These are phyloP conservation scores for Rhyacophila brunnea DNA, from an alignment of 1,140 invertebrate genomes.

Conservation along the genomic window DNA sequence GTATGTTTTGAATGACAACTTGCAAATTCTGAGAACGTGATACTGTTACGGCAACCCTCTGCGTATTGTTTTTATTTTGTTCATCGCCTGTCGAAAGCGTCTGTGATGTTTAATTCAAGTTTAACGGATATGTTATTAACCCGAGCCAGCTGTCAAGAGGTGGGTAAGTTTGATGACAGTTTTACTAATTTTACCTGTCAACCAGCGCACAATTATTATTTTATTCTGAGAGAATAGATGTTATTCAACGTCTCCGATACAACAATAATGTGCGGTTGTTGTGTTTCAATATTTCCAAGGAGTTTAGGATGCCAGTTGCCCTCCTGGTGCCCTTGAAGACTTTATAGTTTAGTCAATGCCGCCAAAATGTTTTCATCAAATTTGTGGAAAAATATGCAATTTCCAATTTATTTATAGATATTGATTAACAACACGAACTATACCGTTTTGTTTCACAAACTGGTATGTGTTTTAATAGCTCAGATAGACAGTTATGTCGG, in stretches of 20 bases:
- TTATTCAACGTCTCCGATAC: too few species aligned
- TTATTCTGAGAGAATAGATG: too few species aligned
- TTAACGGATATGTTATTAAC: conserved; percentile 41
- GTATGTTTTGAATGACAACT: neutral
- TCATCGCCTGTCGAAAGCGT: conserved; percentile 4
- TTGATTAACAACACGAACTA: neutral
- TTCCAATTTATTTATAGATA: neutral
- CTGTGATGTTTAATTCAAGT: conserved; percentile 19
- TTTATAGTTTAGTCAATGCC: too few species aligned
- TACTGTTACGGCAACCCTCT: neutral
- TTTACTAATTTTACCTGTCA: conserved; percentile 22
- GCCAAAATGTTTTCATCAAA: neutral
- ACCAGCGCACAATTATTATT: neutral
- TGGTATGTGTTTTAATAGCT: neutral
- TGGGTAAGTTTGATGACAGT: conserved; percentile 55
- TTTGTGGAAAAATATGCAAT: neutral
- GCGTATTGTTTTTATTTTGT: neutral
- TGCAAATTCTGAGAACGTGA: neutral
- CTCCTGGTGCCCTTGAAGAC: conserved; percentile 32
- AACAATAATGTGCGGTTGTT: too few species aligned
- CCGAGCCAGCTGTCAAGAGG: conserved; percentile 60
- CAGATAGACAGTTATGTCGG: too few species aligned
- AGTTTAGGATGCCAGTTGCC: conserved; percentile 2
- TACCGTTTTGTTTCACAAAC: neutral
- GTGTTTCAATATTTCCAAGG: too few species aligned